Evolutionary conservation across 2,113 vertebrate species (phyloP).

Genomic region (Vicugna pacos): DNA sequence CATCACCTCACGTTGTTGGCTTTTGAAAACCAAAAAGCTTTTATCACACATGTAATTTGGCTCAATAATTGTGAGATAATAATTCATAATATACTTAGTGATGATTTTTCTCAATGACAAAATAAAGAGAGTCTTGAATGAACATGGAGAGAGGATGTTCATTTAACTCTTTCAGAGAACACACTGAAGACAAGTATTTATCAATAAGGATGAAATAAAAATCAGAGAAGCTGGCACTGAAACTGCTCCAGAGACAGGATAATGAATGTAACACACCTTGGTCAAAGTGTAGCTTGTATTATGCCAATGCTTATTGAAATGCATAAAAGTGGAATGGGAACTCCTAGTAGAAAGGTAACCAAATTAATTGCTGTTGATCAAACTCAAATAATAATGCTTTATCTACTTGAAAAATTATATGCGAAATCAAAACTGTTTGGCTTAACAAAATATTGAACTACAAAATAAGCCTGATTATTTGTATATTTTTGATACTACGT

Average conservation of each 20-base stretch:
- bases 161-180: neutral
- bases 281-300: neutral
- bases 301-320: neutral
- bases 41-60: neutral
- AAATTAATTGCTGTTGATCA: constrained; percentile 35
- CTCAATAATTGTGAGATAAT: constrained; percentile 38
- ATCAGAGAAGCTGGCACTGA: neutral
- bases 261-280: neutral
- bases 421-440: neutral
- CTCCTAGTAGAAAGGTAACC: neutral
- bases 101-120: constrained; percentile 40
- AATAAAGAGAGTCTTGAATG: neutral
- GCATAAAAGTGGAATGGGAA: neutral
- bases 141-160: neutral
- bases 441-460: constrained; percentile 32
- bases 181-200: neutral
- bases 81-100: neutral
- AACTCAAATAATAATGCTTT: constrained; percentile 4
- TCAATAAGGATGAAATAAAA: constrained; percentile 20
- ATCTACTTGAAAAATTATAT: neutral
- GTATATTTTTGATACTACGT: neutral
- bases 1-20: neutral
- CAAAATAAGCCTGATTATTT: constrained; percentile 1
- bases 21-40: neutral
- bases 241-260: neutral